Percentiles rank a stretch among this genome's conserved stretches.
Evolutionary conservation across 2,113 vertebrate species (phyloP).

Genomic region (Progne subis): DNA sequence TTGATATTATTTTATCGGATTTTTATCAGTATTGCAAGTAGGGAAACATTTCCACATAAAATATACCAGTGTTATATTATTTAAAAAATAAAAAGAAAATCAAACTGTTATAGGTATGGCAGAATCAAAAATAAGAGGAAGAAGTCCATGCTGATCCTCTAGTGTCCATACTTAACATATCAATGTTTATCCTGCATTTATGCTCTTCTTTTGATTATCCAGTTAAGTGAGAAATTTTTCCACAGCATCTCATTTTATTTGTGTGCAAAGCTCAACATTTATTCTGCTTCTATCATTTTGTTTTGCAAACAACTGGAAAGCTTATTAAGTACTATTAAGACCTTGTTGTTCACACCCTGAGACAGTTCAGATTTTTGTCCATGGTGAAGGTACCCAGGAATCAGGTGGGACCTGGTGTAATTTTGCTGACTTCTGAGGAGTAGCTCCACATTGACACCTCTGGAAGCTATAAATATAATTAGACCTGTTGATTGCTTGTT

Average conservation of each 20-base stretch:
- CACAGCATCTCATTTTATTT: not conserved
- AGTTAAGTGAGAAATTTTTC: not conserved
- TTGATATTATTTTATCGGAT: not conserved
- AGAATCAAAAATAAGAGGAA: not conserved
- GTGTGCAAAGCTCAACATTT: not conserved
- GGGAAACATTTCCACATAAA: not conserved
- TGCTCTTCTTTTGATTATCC: not conserved
- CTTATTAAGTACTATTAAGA: rapidly evolving
- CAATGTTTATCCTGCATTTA: not conserved
- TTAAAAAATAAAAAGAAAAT: not conserved
- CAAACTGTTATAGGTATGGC: not conserved
- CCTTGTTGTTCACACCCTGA: not conserved
- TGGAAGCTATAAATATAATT: not conserved
- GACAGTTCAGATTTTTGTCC: not conserved
- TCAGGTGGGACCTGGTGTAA: not conserved
- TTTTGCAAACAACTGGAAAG: not conserved
- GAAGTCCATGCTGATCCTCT: not conserved
- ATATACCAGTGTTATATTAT: not conserved
- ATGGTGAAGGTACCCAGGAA: not conserved
- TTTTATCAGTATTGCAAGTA: not conserved
- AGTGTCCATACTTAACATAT: not conserved
- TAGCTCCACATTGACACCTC: not conserved
- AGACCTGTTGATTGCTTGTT: not conserved
- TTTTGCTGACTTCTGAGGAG: not conserved
- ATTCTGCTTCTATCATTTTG: not conserved